Evolutionary conservation across 2,888 invertebrate genomes (phyloP), one percentile per base, ranked within the genome.

Genomic region (Cyaniris semiargus): DNA sequence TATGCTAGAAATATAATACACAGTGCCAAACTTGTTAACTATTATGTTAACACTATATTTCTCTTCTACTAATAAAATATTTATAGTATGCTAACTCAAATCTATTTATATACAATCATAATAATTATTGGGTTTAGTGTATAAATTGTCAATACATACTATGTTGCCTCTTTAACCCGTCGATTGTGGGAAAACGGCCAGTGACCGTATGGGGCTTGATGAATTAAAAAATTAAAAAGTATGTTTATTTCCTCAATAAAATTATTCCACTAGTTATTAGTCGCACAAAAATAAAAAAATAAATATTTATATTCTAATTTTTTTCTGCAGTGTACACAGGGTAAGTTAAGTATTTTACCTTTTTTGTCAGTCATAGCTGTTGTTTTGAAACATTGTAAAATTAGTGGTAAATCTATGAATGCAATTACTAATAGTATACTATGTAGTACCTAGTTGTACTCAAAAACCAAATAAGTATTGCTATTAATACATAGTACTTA

Each of bases 391-490:
- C 13, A 4, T 23, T 66, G 27, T 27, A 15, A 66, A 23, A 27
- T 66, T 27, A 10, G 8, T 38, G 38, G 38, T 38, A 38, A 38
- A 27, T 66, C 27, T 66, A 66, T 60, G 21, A 60, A 23, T 66
- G 27, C 5, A 66, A 27, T 66, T 27, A 27, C 15, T 66, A 66
- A 15, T 66, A 66, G 5, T 27, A 23, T 66, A 27, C 5, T 27
- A 27, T 4, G 10, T 21, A 21, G 38, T 66, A 23, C 21, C 27
- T 23, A 5, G 2, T 66, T 60, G 21, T 23, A 60, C 10, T 60
- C 10, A 3, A 71, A 71, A 71, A 71, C 18, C 71, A 71, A 71
- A 21, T 34, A 21, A 44, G 71, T 71, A 44, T 44, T 38, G 21
- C 8, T 71, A 44, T 44, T 71, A 44, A 10, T 34, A 34, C 34